Percentiles rank a stretch among this genome's conserved stretches.
These are phyloP conservation scores for Phymatocera aterrima DNA, from an alignment of 2,888 invertebrate species.

Conservation along the genomic window DNA sequence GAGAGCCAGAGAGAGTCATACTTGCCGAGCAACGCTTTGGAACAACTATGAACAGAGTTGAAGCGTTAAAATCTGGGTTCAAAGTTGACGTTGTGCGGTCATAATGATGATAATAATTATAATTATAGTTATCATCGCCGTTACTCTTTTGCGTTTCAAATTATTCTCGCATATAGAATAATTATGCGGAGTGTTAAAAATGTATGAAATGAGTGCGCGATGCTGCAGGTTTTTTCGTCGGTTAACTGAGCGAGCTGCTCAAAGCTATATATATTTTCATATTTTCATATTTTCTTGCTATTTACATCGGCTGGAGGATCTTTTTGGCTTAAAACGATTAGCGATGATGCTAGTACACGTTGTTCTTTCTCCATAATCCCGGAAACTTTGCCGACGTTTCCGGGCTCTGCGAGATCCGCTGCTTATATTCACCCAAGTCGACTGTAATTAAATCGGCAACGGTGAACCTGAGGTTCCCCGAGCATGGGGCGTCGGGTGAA, in stretches of 20 bases:
- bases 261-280: no score
- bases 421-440: constrained; percentile 22
- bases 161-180: background rate
- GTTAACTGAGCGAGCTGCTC: no score
- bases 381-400: background rate
- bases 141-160: background rate
- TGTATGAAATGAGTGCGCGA: no score
- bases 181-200: no score
- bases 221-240: no score
- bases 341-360: background rate
- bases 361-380: background rate
- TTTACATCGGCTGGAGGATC: no score
- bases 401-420: background rate
- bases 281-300: no score
- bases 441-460: constrained; percentile 34
- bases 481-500: background rate
- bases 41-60: background rate
- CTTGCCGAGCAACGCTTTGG: background rate
- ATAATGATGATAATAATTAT: no score
- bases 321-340: no score
- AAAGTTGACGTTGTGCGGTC: background rate
- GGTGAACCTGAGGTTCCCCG: background rate
- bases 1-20: background rate
- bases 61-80: background rate
- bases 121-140: background rate